Evolutionary conservation across 1,140 invertebrate genomes (phyloP).

Genomic region (Holcopasites calliopsidis): DNA sequence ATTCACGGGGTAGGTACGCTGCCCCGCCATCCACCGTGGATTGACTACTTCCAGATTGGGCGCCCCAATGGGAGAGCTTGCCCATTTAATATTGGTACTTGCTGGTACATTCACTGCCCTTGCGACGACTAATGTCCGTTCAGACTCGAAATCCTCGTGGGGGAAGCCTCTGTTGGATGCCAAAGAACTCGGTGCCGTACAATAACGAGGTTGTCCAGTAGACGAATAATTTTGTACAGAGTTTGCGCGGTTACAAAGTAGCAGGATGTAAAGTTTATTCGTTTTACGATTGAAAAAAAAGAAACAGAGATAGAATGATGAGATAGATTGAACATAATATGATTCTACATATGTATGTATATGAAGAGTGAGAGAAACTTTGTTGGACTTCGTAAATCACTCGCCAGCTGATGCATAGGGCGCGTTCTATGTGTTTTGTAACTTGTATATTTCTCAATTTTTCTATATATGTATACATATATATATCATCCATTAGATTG

Average conservation of each 20-base stretch:
- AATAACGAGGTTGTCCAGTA: slow-evolving; percentile 16
- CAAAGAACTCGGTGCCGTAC: slow-evolving; percentile 45
- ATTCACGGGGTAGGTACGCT: slow-evolving; percentile 76
- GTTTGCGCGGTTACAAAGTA: not conserved
- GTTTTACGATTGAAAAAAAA: slow-evolving; percentile 5
- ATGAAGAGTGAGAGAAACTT: not conserved
- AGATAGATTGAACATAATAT: not conserved
- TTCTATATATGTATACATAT: too few relatives aligned
- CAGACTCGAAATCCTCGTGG: slow-evolving; percentile 36
- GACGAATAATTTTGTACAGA: slow-evolving; percentile 30
- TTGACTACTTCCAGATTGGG: slow-evolving; percentile 74
- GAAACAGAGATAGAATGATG: not conserved
- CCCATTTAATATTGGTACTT: slow-evolving; percentile 67
- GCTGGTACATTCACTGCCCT: slow-evolving; percentile 73
- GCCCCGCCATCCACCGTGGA: slow-evolving; percentile 74
- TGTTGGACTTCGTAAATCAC: slow-evolving; percentile 41
- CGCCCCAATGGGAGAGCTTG: slow-evolving; percentile 69
- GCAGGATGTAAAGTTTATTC: slow-evolving; percentile 13
- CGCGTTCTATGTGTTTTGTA: slow-evolving; percentile 55
- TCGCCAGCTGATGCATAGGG: slow-evolving; percentile 42
- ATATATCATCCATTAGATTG: slow-evolving; percentile 37
- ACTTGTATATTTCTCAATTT: slow-evolving; percentile 58
- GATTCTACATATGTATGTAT: not conserved
- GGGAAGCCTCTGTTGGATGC: slow-evolving; percentile 55
- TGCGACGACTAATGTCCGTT: slow-evolving; percentile 55